Evolutionary conservation across 2,888 invertebrate species (phyloP).

Genomic region (Lasioglossum calceatum): DNA sequence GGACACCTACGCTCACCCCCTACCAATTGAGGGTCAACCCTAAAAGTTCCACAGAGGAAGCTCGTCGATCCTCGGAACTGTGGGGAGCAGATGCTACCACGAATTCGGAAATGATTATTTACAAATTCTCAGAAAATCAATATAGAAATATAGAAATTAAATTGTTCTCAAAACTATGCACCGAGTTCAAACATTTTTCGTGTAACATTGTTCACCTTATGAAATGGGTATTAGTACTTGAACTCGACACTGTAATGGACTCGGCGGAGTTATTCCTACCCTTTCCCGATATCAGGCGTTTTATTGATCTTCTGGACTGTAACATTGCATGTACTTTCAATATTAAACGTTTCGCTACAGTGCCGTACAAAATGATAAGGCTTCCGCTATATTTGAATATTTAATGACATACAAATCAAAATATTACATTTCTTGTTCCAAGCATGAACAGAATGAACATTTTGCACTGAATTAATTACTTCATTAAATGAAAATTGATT

Average conservation of each 20-base stretch:
- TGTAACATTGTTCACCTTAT: neutral
- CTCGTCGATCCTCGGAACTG: neutral
- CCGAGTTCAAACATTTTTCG: neutral
- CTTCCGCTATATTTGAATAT: too few species aligned
- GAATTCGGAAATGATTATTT: neutral
- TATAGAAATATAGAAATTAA: neutral
- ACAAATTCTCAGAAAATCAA: neutral
- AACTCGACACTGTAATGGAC: neutral
- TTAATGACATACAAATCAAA: too few species aligned
- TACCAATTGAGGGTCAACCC: conserved; percentile 16
- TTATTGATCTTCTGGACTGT: neutral
- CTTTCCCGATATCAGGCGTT: neutral
- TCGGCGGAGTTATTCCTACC: neutral
- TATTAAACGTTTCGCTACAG: neutral
- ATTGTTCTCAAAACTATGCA: too few species aligned
- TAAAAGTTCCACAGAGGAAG: neutral
- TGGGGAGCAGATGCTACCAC: neutral
- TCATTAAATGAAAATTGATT: too few species aligned
- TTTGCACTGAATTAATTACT: too few species aligned
- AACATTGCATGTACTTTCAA: neutral
- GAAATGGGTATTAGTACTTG: neutral
- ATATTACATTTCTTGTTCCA: too few species aligned
- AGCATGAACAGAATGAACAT: too few species aligned
- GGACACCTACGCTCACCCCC: neutral
- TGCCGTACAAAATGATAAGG: too few species aligned